Evolutionary conservation across 2,113 vertebrate genomes (phyloP), one percentile per base, ranked within the genome.

Genomic region (Sylvilagus bachmani): DNA sequence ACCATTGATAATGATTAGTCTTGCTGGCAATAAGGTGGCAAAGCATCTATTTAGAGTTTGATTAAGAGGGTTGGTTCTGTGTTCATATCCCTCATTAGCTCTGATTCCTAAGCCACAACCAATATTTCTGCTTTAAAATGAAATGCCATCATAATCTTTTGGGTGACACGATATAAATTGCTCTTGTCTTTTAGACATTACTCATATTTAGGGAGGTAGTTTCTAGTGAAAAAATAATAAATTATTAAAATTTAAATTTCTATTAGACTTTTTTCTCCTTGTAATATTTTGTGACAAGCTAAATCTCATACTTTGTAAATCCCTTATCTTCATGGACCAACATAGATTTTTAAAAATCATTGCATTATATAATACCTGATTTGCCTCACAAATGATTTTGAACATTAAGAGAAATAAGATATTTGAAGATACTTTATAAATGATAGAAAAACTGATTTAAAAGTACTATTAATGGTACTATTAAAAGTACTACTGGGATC

Each of bases 191-290:
- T 90, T 51, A 9, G n/a, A 74, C 38, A 88, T 51, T 81, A 36
- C n/a, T 94, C 29, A 51, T 14, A 94, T 93, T 70, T 92, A 58
- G 7, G 55, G 95, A 64, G 90, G 25, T 55, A 88, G 79, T 91
- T 94, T 92, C 67, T 86, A 24, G 31, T 95, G 9, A 89, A 91
- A 67, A 92, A 97, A 95, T 85, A 74, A 88, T 49, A 94, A 74
- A 64, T 93, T 81, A 86, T 93, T 95, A 88, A 93, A 95, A 95
- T 93, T 77, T 84, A 87, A 89, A 84, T 95, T 93, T 64, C 31
- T 73, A 33, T 88, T 94, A 87, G 53, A 88, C 93, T 89, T 90
- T 49, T 87, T 91, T 11, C 6, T 93, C 22, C n/a, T 6, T 85
- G 61, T 44, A 92, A 58, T 70, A 13, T 90, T 85, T 75, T 24